Base-by-base conservation (phyloP, 64 coral and sea anemone genomes). In the Montipora efflorescens region DNA sequence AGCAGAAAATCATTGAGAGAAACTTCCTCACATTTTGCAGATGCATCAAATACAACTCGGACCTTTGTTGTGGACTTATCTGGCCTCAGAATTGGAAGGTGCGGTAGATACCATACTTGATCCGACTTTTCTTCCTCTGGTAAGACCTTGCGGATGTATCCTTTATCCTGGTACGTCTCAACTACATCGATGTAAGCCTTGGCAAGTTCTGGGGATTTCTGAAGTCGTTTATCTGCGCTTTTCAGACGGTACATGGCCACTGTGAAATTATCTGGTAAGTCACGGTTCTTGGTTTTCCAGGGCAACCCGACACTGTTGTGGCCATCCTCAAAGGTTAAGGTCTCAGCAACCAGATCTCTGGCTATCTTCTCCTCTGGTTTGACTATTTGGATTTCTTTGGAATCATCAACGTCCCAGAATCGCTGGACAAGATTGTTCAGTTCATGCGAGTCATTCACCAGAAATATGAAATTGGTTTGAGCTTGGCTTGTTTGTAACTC, bases 81-180 rank as follows among this genome's bases (percentile, higher is more conserved):
- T 51, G 79, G 95, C 90, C 91, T 96, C 75, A 96, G 20, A 51
- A 96, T 61, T 90, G 91, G 91, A 53, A 96, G 93, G 51, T 93
- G 91, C 6, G 95, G 91, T 28, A 96, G 73, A 47, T 87, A 91
- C 87, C 87, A 96, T 7, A 82, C 52, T 66, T 87, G 79, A 28
- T 72, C 47, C 45, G 70, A 76, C 77, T 80, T 89, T 52, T 84
- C 50, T 66, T 93, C 79, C n/a, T 79, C 68, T 25, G 36, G 25
- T 76, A 69, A n/a, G 11, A 96, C 84, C 76, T 89, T 88, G 48
- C 59, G 51, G 46, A 89, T 67, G 64, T 96, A 86, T 28, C 86
- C 95, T 55, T 96, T 93, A 8, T 84, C 85, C 11, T 80, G 16
- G 49, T 93, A 90, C 14, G 57, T 83, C 46, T 89, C 62, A 51